Conservation (phyloP, 2,113 vertebrate species). For the Callithrix jacchus region DNA sequence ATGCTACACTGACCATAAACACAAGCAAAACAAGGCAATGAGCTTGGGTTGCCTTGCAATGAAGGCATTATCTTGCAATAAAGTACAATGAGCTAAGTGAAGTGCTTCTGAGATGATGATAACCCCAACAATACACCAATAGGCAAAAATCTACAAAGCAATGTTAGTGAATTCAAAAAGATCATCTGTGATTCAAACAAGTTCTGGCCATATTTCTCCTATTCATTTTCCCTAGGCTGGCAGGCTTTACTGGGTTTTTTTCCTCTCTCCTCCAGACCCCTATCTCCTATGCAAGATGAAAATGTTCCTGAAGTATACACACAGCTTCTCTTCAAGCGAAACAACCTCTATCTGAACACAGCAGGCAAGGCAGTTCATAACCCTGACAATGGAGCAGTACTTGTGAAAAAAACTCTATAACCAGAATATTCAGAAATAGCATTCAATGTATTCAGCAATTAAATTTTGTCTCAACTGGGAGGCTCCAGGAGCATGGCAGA, state of each 20-base stretch:
- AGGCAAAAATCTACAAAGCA: not conserved
- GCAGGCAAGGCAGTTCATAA: not conserved
- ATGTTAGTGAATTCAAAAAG: not conserved
- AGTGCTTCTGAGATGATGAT: not conserved
- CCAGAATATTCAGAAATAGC: not conserved
- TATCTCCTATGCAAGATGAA: not conserved
- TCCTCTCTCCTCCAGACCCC: not conserved
- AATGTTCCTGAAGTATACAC: not conserved
- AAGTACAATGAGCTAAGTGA: not conserved
- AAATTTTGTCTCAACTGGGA: not conserved
- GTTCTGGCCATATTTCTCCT: not conserved
- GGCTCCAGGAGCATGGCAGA: not conserved
- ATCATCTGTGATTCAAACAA: not conserved
- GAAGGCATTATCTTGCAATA: too few species aligned
- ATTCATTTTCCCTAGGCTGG: not conserved
- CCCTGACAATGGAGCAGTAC: not conserved
- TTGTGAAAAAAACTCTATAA: not conserved
- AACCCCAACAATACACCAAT: fast-evolving
- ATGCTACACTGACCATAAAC: not conserved
- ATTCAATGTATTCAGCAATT: not conserved
- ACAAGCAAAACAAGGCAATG: not conserved
- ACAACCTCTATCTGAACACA: not conserved
- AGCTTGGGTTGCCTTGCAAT: too few species aligned
- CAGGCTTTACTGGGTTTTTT: not conserved
- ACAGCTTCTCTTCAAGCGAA: not conserved